Conservation (phyloP, 2,888 invertebrate genomes). For the Galerucella calmariensis region DNA sequence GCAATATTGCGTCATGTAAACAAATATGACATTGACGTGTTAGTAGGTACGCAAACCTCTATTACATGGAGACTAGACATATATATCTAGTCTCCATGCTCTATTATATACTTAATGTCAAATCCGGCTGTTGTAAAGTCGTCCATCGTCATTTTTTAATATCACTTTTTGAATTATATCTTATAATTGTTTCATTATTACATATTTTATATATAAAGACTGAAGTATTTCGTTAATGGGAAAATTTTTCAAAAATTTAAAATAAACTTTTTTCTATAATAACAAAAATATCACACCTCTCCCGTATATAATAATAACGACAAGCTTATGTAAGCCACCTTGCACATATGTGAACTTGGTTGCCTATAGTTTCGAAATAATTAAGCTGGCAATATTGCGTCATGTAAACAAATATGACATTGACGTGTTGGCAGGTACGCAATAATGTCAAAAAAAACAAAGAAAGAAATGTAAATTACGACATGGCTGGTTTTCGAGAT, state of each 20-base stretch:
- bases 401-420: constrained; percentile 13
- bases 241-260: background rate
- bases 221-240: constrained; percentile 19
- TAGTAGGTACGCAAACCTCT: constrained; percentile 29
- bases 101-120: no score
- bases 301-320: background rate
- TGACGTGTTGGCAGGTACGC: constrained; percentile 27
- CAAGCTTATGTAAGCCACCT: no score
- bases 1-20: background rate
- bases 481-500: constrained; percentile 73
- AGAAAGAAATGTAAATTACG: constrained; percentile 58
- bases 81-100: no score
- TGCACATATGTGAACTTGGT: no score
- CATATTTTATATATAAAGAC: constrained; percentile 27
- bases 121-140: background rate
- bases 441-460: constrained; percentile 22
- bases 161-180: background rate
- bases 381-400: background rate
- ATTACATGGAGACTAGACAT: no score
- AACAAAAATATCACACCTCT: background rate
- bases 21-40: constrained; percentile 13
- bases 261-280: background rate
- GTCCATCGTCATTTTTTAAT: background rate
- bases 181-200: constrained; percentile 19
- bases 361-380: no score